A percentile compares a stretch with the other conserved stretches of the same genome.
These are phyloP conservation scores for Myotis findleyi DNA, from an alignment of 2,797 vertebrate species.

Conservation along the genomic window DNA sequence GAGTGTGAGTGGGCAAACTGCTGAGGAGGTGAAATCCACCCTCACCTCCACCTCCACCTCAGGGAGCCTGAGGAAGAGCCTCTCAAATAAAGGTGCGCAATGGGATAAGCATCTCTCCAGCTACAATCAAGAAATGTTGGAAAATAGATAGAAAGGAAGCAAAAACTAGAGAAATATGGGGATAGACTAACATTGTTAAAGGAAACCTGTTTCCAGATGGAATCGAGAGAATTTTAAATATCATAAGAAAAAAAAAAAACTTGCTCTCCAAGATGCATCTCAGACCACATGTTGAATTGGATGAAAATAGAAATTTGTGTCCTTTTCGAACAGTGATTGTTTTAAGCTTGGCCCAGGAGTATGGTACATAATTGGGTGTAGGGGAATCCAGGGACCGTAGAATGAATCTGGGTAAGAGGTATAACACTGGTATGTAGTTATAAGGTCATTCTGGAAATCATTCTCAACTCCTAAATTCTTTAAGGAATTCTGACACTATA, in stretches of 20 bases:
- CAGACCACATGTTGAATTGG: constrained; percentile 40
- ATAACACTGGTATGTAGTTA: neutral
- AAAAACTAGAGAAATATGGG: neutral
- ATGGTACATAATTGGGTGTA: neutral
- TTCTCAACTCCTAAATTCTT: constrained; percentile 22
- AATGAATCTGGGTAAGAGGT: neutral
- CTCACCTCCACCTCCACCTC: neutral
- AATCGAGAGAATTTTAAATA: constrained; percentile 67
- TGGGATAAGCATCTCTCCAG: neutral
- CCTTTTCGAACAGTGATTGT: constrained; percentile 21
- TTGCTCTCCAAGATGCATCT: constrained; percentile 16
- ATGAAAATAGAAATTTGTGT: constrained; percentile 50
- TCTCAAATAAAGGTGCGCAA: neutral
- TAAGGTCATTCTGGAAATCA: neutral
- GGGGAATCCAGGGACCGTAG: neutral
- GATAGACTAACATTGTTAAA: constrained; percentile 5
- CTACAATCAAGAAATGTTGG: neutral
- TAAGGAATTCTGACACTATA: constrained; percentile 56
- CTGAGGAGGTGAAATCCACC: neutral
- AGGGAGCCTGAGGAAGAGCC: neutral
- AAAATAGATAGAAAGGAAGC: neutral
- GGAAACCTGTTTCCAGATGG: constrained; percentile 65
- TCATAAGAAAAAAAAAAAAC: neutral
- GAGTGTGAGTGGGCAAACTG: neutral
- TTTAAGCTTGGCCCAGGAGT: neutral